Base-by-base conservation (phyloP, 2,888 invertebrate genomes). In the Nomada fabriciana region DNA sequence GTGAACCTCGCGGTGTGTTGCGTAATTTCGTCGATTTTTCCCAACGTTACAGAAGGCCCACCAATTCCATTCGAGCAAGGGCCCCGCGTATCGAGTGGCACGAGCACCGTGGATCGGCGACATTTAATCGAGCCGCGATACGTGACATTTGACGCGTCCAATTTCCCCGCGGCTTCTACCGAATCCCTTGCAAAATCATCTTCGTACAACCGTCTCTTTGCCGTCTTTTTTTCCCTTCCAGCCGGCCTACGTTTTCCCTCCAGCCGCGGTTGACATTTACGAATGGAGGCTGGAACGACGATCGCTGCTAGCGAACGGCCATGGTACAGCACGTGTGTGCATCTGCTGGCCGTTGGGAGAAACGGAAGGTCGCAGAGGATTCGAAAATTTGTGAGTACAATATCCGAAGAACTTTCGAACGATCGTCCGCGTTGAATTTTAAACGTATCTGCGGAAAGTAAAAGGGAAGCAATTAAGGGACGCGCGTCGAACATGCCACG, bases 101-200 rank as follows among this genome's bases (percentile, higher is more conserved):
- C 11, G 29, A 53, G 53, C 63, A 52, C 20, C 69, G 20, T 20
- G 23, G 43, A n/a, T 43, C 70, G 72, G 61, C 85, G 82, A 87
- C 88, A 83, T 87, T 88, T 86, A 82, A 84, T 86, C 82, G 80
- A 71, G 73, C 55, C 53, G 67, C 72, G 76, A 79, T 59, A 76
- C 70, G 76, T 88, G 84, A 81, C 88, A 87, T 87, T 87, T 87
- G 71, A 81, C 79, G 78, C 76, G 69, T 75, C 70, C 76, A 78
- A 63, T 75, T 76, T 76, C 71, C 80, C 65, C 59, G 57, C 61
- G 67, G 63, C 64, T 25, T 18, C 11, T n/a, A 18, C 53, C 25
- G n/a, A 23, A 11, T 57, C 63, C 72, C 73, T 83, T 67, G 78
- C 64, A 77, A 70, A 83, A 73, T 76, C 83, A 42, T 72, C 74